phyloP scores from a whole-genome alignment of 2,113 vertebrate genomes.

The Gopherus flavomarginatus region DNA sequence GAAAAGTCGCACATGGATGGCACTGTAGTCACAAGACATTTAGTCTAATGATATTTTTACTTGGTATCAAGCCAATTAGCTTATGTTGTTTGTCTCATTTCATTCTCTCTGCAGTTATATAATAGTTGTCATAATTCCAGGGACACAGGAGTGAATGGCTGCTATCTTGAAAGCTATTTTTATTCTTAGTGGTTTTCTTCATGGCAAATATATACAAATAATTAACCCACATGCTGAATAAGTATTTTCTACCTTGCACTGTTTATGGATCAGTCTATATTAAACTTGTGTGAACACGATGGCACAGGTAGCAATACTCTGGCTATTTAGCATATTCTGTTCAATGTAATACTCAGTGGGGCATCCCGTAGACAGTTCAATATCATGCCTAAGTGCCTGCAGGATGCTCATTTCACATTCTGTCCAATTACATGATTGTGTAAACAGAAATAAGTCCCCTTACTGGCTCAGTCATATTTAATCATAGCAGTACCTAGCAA shows the following conservation, averaged over 20 bases:
- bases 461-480: background rate
- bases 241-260: background rate
- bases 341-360: background rate
- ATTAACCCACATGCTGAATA: conserved; percentile 22
- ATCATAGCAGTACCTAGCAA: background rate
- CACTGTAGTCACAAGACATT: background rate
- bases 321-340: background rate
- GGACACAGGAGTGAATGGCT: conserved; percentile 48
- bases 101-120: conserved; percentile 60
- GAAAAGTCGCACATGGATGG: conserved; percentile 23
- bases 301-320: background rate
- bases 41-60: conserved; percentile 54
- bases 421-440: background rate
- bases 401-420: conserved; percentile 14
- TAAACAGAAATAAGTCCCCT: conserved; percentile 2
- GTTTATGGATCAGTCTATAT: background rate
- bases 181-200: conserved; percentile 28
- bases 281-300: background rate
- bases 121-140: conserved; percentile 62
- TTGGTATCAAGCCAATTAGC: conserved; percentile 48
- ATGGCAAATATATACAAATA: conserved; percentile 22
- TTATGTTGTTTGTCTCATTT: conserved; percentile 45
- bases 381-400: background rate
- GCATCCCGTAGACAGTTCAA: background rate
- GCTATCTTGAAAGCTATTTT: conserved; percentile 65